phyloP scores from a whole-genome alignment of 2,888 invertebrate genomes.

The Pristionchus exspectatus region DNA sequence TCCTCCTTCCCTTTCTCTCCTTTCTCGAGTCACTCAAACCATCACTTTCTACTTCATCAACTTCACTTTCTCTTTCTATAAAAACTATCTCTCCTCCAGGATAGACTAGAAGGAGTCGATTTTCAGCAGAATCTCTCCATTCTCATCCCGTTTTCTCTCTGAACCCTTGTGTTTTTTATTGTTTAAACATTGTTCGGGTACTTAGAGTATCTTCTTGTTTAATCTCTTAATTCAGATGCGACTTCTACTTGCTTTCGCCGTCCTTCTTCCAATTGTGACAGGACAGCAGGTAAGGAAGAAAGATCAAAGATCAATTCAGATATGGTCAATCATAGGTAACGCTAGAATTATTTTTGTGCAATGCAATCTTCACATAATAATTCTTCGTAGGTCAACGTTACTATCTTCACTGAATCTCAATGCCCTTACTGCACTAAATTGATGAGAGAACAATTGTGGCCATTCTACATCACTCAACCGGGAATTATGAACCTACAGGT shows the following conservation, averaged over 20 bases:
- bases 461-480: slow-evolving; percentile 76
- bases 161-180: slow-evolving; percentile 27
- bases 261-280: neutral
- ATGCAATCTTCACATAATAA: no score
- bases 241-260: neutral
- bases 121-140: neutral
- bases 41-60: slow-evolving; percentile 10
- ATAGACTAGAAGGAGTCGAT: neutral
- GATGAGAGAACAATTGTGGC: slow-evolving; percentile 78
- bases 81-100: neutral
- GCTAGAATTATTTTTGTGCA: neutral
- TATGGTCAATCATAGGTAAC: neutral
- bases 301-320: slow-evolving; percentile 12
- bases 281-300: slow-evolving; percentile 42
- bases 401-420: slow-evolving; percentile 77
- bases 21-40: slow-evolving; percentile 40
- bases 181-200: neutral
- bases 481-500: slow-evolving; percentile 78
- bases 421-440: slow-evolving; percentile 77
- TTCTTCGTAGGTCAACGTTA: slow-evolving; percentile 71
- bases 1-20: neutral
- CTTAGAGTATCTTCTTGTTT: neutral
- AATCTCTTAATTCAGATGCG: slow-evolving; percentile 16
- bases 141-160: neutral
- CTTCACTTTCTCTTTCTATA: slow-evolving; percentile 10